Conservation (phyloP, 2,797 vertebrate genomes). For the Hyperoplus immaculatus region DNA sequence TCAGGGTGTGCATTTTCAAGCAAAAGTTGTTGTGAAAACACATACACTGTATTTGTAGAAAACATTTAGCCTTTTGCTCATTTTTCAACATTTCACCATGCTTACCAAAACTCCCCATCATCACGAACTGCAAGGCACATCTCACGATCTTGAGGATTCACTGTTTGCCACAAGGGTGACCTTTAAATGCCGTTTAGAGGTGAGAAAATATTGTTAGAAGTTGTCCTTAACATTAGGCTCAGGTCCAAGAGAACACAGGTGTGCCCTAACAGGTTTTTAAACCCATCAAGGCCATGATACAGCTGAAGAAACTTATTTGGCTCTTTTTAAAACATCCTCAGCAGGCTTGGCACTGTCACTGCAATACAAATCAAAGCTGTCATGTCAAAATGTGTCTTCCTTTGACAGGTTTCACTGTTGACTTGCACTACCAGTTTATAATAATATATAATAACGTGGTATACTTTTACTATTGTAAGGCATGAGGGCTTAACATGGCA, state of each 20-base stretch:
- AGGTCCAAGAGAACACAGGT: background rate
- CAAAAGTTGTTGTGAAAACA: slow-evolving; percentile 7
- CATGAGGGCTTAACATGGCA: background rate
- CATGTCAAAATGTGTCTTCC: background rate
- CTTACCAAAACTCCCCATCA: slow-evolving; percentile 86
- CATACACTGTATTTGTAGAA: too few species aligned
- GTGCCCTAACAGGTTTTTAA: background rate
- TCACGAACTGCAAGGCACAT: slow-evolving; percentile 48
- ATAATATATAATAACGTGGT: background rate
- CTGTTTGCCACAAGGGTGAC: slow-evolving; percentile 76
- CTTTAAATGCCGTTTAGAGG: slow-evolving; percentile 36
- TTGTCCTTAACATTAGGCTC: background rate
- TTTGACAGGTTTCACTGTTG: background rate
- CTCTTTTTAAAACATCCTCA: background rate
- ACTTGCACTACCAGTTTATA: slow-evolving; percentile 1
- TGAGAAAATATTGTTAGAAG: background rate
- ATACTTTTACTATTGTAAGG: background rate
- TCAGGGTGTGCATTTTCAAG: background rate
- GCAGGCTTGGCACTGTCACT: background rate
- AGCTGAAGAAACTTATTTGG: background rate
- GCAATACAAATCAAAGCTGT: too few species aligned
- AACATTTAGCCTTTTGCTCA: background rate
- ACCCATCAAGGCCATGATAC: background rate
- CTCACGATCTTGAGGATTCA: slow-evolving; percentile 64
- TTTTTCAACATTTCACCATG: background rate